These are phyloP conservation scores for Augochlorella aurata DNA, from an alignment of 2,888 invertebrate species.

Conservation along the genomic window DNA sequence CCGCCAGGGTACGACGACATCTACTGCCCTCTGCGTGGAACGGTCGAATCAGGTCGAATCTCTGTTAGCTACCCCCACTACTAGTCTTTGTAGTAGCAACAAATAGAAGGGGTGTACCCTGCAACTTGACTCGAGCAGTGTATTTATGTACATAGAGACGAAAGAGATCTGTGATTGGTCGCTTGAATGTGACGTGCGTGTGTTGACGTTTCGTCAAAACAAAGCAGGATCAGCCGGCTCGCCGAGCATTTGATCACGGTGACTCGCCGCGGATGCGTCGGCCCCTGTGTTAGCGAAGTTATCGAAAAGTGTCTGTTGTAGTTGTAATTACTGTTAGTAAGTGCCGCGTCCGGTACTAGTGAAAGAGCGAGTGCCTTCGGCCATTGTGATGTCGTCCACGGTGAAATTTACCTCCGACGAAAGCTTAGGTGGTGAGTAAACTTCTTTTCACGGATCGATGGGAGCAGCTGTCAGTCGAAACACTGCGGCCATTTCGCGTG, in stretches of 20 bases:
- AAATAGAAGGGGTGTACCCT: background rate
- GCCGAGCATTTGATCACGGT: slow-evolving; percentile 71
- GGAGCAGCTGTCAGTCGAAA: slow-evolving; percentile 71
- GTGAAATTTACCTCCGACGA: slow-evolving; percentile 76
- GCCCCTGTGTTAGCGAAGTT: slow-evolving; percentile 32
- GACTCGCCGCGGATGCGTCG: slow-evolving; percentile 70
- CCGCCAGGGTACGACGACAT: background rate
- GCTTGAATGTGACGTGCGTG: slow-evolving; percentile 66
- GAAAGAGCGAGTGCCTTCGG: slow-evolving; percentile 31
- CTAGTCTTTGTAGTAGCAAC: background rate
- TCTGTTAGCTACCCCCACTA: background rate
- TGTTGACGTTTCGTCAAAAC: slow-evolving; percentile 80
- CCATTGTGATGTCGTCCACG: slow-evolving; percentile 72
- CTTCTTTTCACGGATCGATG: background rate
- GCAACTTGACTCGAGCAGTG: slow-evolving; percentile 58
- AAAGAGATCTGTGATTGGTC: slow-evolving; percentile 66
- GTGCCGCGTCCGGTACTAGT: slow-evolving; percentile 32
- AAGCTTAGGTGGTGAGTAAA: slow-evolving; percentile 76
- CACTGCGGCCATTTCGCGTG: slow-evolving; percentile 76
- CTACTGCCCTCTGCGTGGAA: background rate
- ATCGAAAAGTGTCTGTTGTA: slow-evolving; percentile 15
- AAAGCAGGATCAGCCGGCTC: slow-evolving; percentile 73
- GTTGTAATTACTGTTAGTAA: slow-evolving; percentile 5
- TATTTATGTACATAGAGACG: slow-evolving; percentile 66
- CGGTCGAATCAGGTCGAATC: background rate